Conservation (phyloP, 2,113 vertebrate genomes). For the Petroica traversi region DNA sequence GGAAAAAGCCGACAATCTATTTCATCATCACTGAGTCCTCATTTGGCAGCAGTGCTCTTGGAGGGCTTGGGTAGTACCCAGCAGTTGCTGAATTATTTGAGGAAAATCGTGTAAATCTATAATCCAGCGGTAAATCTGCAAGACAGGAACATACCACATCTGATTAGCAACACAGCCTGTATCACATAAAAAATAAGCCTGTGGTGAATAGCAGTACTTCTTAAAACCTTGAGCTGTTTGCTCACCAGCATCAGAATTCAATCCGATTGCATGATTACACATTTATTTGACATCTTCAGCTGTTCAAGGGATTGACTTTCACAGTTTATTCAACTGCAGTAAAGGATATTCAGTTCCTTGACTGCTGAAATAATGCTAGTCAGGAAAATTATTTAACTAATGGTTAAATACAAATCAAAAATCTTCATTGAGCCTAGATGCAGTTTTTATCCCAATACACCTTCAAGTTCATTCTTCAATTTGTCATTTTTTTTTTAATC, state of each 20-base stretch:
- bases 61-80: slow-evolving; percentile 92
- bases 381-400: neutral
- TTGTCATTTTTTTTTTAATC: neutral
- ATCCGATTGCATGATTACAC: slow-evolving; percentile 3
- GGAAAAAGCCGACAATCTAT: slow-evolving; percentile 10
- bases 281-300: slow-evolving; percentile 29
- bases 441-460: neutral
- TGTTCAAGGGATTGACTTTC: neutral
- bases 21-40: slow-evolving; percentile 61
- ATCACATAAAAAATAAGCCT: slow-evolving; percentile 30
- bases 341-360: neutral
- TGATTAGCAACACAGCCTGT: slow-evolving; percentile 45
- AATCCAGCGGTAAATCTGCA: slow-evolving; percentile 92
- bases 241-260: slow-evolving; percentile 23
- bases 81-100: slow-evolving; percentile 81
- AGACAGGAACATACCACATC: slow-evolving; percentile 43
- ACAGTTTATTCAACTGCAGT: neutral
- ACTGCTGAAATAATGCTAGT: neutral
- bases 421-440: neutral
- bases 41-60: slow-evolving; percentile 79
- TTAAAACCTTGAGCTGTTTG: slow-evolving; percentile 47
- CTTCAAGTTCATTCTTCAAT: neutral
- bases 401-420: neutral
- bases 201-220: neutral
- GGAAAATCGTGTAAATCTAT: slow-evolving; percentile 90